Conservation (phyloP, 2,797 vertebrate species). For the Crenuchus spilurus region DNA sequence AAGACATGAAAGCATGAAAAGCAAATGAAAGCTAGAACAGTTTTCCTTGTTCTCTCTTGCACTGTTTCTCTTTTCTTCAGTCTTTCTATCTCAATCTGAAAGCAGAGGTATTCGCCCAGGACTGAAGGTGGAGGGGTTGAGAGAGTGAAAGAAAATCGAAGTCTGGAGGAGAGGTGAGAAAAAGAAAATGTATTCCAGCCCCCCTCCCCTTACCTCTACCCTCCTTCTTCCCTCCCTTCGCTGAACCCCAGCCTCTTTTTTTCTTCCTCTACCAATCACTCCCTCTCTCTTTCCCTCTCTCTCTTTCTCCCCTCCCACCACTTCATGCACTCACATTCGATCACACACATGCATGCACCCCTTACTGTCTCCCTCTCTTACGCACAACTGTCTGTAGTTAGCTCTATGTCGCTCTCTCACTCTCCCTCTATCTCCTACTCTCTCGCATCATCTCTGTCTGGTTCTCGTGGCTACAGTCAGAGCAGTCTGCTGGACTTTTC, state of each 20-base stretch:
- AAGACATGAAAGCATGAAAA: constrained; percentile 14
- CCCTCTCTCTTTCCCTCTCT: constrained; percentile 44
- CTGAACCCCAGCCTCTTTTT: constrained; percentile 55
- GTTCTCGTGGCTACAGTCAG: constrained; percentile 25
- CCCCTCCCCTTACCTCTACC: constrained; percentile 69
- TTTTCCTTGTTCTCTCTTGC: constrained; percentile 45
- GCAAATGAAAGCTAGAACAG: constrained; percentile 31
- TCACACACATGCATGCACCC: constrained; percentile 65
- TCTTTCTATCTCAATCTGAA: constrained; percentile 51
- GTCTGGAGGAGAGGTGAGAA: constrained; percentile 50
- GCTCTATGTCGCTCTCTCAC: constrained; percentile 55
- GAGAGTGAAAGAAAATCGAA: constrained; percentile 63
- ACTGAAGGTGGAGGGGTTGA: constrained; percentile 53
- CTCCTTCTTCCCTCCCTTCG: constrained; percentile 75
- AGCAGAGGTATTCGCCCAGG: constrained; percentile 60
- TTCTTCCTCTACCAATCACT: constrained; percentile 42
- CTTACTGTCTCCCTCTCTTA: constrained; percentile 52
- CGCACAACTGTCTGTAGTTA: constrained; percentile 39
- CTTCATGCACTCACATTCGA: constrained; percentile 71
- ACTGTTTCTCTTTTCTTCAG: constrained; percentile 51
- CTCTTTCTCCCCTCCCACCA: constrained; percentile 75
- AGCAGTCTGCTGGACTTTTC: constrained; percentile 13
- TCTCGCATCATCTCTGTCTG: constrained; percentile 48
- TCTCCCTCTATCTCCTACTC: constrained; percentile 45
- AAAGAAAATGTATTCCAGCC: constrained; percentile 68